A percentile compares a stretch with the other conserved stretches of the same genome.
Conservation (phyloP, 1,140 invertebrate species). For the Tribolium castaneum region DNA sequence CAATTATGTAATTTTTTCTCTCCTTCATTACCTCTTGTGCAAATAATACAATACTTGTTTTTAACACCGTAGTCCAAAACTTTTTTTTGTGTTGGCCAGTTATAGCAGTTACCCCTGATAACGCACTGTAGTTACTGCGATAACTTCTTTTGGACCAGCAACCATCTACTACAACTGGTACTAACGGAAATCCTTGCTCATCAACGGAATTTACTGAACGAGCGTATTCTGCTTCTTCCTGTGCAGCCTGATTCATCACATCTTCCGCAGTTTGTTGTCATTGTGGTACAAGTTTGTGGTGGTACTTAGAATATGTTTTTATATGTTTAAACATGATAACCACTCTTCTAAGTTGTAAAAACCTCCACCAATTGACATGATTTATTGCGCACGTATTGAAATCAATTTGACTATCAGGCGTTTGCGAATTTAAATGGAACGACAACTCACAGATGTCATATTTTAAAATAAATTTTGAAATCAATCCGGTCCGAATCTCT, state of each 20-base stretch:
- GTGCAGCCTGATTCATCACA: background rate
- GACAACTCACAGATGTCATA: no score
- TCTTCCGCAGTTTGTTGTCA: background rate
- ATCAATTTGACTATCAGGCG: no score
- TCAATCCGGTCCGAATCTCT: no score
- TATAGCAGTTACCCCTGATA: background rate
- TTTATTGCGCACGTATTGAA: no score
- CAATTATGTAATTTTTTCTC: no score
- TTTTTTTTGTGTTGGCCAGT: background rate
- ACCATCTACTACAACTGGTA: no score
- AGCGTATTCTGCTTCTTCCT: conserved; percentile 4
- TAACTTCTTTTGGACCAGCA: background rate
- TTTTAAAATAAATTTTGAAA: no score
- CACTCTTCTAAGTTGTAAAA: background rate
- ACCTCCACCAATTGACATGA: background rate
- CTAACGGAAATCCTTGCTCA: background rate
- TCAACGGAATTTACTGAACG: background rate
- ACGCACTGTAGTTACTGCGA: background rate
- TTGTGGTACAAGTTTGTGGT: background rate
- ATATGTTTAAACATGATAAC: background rate
- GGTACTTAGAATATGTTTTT: background rate
- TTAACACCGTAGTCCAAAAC: background rate
- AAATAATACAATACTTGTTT: background rate
- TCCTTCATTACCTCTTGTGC: no score
- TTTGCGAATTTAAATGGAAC: no score